phyloP scores from a whole-genome alignment of 2,888 invertebrate genomes.

The Pardosa pseudoannulata region DNA sequence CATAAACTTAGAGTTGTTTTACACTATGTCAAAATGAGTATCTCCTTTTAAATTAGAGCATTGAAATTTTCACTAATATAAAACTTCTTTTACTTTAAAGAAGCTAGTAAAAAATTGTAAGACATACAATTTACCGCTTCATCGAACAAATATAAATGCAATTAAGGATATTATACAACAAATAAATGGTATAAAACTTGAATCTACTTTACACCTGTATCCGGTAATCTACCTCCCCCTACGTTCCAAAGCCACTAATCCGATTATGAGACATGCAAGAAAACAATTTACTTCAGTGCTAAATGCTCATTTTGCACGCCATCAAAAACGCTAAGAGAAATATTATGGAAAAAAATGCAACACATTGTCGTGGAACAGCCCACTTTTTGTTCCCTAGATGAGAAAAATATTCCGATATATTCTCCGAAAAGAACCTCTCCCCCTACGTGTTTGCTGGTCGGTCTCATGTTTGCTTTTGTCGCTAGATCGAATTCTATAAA shows the following conservation, averaged over 20 bases:
- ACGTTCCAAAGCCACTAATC: background rate
- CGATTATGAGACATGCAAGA: background rate
- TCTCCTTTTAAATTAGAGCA: too few species aligned
- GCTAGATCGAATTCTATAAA: background rate
- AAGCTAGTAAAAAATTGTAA: too few species aligned
- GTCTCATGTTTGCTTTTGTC: background rate
- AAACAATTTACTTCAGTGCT: background rate
- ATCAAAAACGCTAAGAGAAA: background rate
- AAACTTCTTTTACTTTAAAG: too few species aligned
- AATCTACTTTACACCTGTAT: too few species aligned
- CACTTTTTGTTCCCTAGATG: background rate
- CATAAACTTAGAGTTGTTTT: too few species aligned
- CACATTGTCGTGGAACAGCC: background rate
- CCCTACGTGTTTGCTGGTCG: background rate
- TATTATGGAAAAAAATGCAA: background rate
- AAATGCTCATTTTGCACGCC: background rate
- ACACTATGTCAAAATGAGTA: too few species aligned
- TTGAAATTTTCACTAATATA: too few species aligned
- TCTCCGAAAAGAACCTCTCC: background rate
- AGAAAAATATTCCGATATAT: background rate
- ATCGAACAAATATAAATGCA: too few species aligned
- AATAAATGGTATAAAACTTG: too few species aligned
- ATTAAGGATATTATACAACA: too few species aligned
- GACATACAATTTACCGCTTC: too few species aligned
- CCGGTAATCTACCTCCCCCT: background rate